These are phyloP conservation scores for Lasioglossum baleicum DNA, from an alignment of 1,140 invertebrate species.

Conservation along the genomic window DNA sequence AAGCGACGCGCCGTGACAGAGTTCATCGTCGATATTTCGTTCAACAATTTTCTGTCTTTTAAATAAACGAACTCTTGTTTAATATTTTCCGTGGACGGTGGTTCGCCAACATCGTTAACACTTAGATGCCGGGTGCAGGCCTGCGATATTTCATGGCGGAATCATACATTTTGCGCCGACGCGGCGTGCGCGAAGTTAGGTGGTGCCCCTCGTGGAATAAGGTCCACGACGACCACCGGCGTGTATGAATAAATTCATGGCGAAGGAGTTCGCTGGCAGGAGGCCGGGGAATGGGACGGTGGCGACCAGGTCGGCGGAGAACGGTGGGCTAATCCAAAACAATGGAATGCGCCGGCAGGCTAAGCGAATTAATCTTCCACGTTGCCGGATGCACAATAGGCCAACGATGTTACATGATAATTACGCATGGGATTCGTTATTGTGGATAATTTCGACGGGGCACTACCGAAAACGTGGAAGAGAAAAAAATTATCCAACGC, in stretches of 20 bases:
- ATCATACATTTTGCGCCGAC: constrained; percentile 29
- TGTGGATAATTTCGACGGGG: constrained; percentile 56
- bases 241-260: constrained; percentile 66
- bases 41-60: too few species aligned
- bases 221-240: constrained; percentile 48
- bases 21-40: too few species aligned
- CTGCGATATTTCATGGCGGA: constrained; percentile 41
- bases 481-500: too few species aligned
- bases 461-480: constrained; percentile 20
- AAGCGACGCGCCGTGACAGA: not conserved
- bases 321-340: constrained; percentile 64
- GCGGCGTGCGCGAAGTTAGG: constrained; percentile 17
- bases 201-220: constrained; percentile 49
- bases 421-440: constrained; percentile 66
- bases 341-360: constrained; percentile 61
- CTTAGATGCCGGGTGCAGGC: constrained; percentile 40
- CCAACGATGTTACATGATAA: constrained; percentile 68
- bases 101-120: constrained; percentile 37
- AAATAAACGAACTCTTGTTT: not conserved
- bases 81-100: not conserved
- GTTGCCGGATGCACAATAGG: constrained; percentile 61
- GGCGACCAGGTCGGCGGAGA: constrained; percentile 7
- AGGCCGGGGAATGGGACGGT: not conserved
- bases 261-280: constrained; percentile 31
- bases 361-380: constrained; percentile 71